Conservation (phyloP, 1,140 invertebrate genomes). For the Cardiocondyla obscurior region DNA sequence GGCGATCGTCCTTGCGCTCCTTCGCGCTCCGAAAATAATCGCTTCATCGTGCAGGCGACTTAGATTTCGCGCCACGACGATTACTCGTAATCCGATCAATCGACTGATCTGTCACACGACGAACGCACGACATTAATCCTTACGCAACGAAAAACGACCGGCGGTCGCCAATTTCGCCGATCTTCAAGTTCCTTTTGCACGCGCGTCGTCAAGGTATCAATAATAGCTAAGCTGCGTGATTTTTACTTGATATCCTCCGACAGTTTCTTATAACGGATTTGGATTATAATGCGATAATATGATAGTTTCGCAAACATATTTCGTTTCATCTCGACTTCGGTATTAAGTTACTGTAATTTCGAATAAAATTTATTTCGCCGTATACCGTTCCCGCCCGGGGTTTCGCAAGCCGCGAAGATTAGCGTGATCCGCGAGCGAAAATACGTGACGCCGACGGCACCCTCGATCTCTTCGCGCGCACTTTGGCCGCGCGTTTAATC, state of each 20-base stretch:
- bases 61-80: slow-evolving; percentile 39
- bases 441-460: slow-evolving; percentile 19
- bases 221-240: background rate
- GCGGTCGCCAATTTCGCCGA: background rate
- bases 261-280: background rate
- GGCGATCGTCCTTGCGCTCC: slow-evolving; percentile 57
- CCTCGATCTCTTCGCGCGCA: background rate
- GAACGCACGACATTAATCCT: slow-evolving; percentile 10
- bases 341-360: background rate
- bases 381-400: background rate
- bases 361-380: background rate
- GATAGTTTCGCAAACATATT: background rate
- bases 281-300: background rate
- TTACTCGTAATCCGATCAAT: slow-evolving; percentile 47
- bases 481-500: slow-evolving; percentile 40
- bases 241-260: background rate
- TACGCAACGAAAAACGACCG: slow-evolving; percentile 21
- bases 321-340: background rate
- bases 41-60: slow-evolving; percentile 43
- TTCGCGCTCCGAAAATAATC: slow-evolving; percentile 48
- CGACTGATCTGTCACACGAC: slow-evolving; percentile 5
- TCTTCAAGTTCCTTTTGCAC: background rate
- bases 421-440: slow-evolving; percentile 15
- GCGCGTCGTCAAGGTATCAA: background rate
- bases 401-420: slow-evolving; percentile 38